phyloP scores from a whole-genome alignment of 2,113 vertebrate genomes.

The Tor tambroides region DNA sequence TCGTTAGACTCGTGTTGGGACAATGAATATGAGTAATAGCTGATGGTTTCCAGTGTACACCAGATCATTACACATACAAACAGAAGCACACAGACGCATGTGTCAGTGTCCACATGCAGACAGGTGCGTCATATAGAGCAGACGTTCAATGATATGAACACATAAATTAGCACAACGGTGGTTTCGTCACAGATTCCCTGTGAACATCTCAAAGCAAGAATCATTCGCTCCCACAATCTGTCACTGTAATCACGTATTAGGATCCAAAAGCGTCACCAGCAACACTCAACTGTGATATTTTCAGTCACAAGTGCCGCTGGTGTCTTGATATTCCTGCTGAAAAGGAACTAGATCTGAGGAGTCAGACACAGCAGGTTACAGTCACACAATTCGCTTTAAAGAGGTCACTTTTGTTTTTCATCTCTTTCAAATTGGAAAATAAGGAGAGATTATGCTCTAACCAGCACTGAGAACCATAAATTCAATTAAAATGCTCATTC shows the following conservation, averaged over 20 bases:
- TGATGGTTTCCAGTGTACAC: constrained; percentile 81
- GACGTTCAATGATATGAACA: neutral
- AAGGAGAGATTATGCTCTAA: neutral
- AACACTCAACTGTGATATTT: too few species aligned
- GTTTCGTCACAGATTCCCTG: too few species aligned
- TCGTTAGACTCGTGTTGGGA: constrained; percentile 74
- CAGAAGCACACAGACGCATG: constrained; percentile 71
- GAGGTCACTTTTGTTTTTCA: neutral
- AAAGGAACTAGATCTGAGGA: neutral
- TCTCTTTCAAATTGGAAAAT: neutral
- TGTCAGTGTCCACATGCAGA: constrained; percentile 65
- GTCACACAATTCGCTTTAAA: neutral
- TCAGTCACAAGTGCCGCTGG: too few species aligned
- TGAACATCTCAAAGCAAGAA: too few species aligned
- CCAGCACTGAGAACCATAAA: neutral
- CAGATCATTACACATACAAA: constrained; percentile 76
- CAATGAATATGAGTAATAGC: constrained; percentile 67
- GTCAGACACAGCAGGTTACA: neutral
- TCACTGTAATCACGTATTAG: too few species aligned
- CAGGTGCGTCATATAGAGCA: constrained; percentile 38
- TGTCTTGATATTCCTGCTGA: too few species aligned
- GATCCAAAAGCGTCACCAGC: too few species aligned
- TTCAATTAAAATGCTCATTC: neutral
- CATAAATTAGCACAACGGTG: too few species aligned
- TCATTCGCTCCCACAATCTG: too few species aligned